Base-by-base conservation (phyloP, 2,888 invertebrate species). In the Eupeodes luniger region DNA sequence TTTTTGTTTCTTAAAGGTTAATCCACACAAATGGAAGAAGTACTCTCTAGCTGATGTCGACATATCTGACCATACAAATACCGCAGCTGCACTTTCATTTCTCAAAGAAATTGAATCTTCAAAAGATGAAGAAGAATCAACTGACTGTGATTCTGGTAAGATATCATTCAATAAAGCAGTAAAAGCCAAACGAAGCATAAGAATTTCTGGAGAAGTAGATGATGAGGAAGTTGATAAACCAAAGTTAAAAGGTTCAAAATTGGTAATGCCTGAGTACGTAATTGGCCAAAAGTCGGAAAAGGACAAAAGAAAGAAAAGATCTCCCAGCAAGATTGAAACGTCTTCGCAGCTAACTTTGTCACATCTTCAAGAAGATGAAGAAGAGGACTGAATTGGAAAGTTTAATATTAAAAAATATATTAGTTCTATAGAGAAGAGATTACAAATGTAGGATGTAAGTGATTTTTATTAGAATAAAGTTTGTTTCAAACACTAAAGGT, bases 1-100 rank as follows among this genome's bases (percentile, higher is more conserved):
- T 1, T 51, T 9, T 72, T 14, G 7, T 74, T 40, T 67, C 89
- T 95, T 95, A 91, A 95, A 96, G 91, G 95, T 95, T 89, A 96
- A 97, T 93, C 98, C 98, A 14, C 95, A 96, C 85, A 97, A 96
- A 91, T 98, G 97, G 97, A 96, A 95, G 12, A 96, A 96, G 91
- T 98, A 98, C 91, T 96, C 96, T 16, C 93, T 98, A 19, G 96
- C 95, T 40, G 97, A 98, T 95, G 97, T 97, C 4, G 97, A 97
- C 91, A 96, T 97, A 94, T 96, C 97, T 0, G 97, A 98, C 80
- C 94, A 95, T 75, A 96, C 96, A 59, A 98, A 98, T 91, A 95
- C 96, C 14, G 95, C 95, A 64, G 96, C 97, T 55, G 98, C 98
- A 0, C 94, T 97, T 90, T 95, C 96, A n/a, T 96, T 97, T 92